Base-by-base conservation (phyloP, 1,140 invertebrate genomes). In the Platorchestia sp. region DNA sequence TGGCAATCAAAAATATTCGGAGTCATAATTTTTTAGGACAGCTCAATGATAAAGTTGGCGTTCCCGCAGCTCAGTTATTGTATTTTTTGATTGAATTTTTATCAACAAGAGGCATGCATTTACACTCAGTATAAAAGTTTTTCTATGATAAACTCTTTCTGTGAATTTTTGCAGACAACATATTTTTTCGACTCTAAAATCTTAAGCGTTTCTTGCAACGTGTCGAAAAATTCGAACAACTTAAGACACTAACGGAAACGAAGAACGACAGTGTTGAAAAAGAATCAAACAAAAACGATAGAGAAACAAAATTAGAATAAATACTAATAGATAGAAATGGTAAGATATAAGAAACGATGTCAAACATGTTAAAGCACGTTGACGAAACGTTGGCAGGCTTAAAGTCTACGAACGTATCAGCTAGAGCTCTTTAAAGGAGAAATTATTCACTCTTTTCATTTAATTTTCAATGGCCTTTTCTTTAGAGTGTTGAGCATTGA, bases 21-120 rank as follows among this genome's bases (percentile, higher is more conserved):
- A 42, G 87, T 89, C 87, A 44, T 89, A 42, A 89, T 89, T 89
- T 89, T 89, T 89, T 89, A 89, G 87, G 87, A 89, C 87, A 89
- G 87, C 87, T 89, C 41, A 89, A 89, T 89, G 87, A 89, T 89
- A 36, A 89, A 41, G 43, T 19, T 89, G 87, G 87, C 87, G 87
- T 44, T 16, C n/a, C 43, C 43, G 87, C 27, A 41, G 87, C 87
- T 42, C 36, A 75, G 59, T 27, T 22, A 75, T 10, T 27, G 27
- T 75, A 75, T 75, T 19, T 75, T 75, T 75, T 75, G 7, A 36
- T 75, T 75, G 59, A 36, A 75, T 75, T 36, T 22, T 36, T 27
- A 75, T 75, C 59, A 75, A 22, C 3, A 27, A 22, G 59, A 3
- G 14, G 59, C 3, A 75, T 75, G 7, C 14, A 75, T 75, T 75